phyloP scores from a whole-genome alignment of 2,888 invertebrate species.

The Lordiphosa andalusiaca region DNA sequence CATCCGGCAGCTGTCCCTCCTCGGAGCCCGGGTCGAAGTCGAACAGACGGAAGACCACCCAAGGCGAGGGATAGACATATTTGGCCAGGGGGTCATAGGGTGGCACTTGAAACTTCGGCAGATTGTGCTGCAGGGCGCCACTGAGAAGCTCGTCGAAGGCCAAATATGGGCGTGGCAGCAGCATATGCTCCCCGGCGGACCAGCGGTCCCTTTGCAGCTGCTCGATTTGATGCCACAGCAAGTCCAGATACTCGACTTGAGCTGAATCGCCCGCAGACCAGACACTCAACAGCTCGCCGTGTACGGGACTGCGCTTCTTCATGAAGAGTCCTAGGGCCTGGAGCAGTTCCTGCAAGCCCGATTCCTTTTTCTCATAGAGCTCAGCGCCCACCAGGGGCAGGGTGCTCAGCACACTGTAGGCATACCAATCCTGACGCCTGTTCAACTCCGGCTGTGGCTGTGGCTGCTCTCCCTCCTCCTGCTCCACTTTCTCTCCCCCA shows the following conservation, averaged over 20 bases:
- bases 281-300: constrained; percentile 93
- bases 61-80: constrained; percentile 94
- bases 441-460: constrained; percentile 86
- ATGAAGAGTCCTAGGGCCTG: constrained; percentile 94
- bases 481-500: neutral
- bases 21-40: constrained; percentile 98
- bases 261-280: constrained; percentile 95
- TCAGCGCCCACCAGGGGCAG: constrained; percentile 97
- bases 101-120: constrained; percentile 82
- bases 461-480: neutral
- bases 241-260: constrained; percentile 97
- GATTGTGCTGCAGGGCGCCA: constrained; percentile 96
- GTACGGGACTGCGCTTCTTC: constrained; percentile 93
- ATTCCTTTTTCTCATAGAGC: constrained; percentile 96
- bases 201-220: constrained; percentile 95
- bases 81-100: constrained; percentile 78
- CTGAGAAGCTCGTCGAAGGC: constrained; percentile 96
- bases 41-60: constrained; percentile 96
- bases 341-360: constrained; percentile 92
- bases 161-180: constrained; percentile 95
- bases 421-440: constrained; percentile 89
- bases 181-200: constrained; percentile 89
- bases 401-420: constrained; percentile 93
- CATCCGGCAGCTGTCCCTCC: constrained; percentile 94
- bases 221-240: constrained; percentile 95